Base-by-base conservation (phyloP, 2,113 vertebrate genomes). In the Pollimyrus isidori region DNA sequence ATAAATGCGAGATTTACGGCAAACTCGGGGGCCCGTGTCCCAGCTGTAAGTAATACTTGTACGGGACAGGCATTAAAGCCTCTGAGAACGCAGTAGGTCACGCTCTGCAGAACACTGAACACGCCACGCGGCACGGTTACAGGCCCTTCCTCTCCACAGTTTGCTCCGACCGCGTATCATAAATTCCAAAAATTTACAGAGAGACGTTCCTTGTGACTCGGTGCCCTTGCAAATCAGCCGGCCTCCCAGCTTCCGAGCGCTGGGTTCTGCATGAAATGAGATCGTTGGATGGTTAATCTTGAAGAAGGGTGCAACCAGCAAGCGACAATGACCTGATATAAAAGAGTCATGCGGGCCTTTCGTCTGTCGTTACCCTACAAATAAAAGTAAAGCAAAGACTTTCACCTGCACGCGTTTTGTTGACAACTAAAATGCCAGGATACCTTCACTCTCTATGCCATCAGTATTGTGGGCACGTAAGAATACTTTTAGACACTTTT, bases 1-100 rank as follows among this genome's bases (percentile, higher is more conserved):
- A 94, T 93, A 93, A 95, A 95, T 93, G 89, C 88, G 52, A 90
- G 69, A 88, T 94, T 95, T 94, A 94, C 92, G 92, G 52, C 80
- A 49, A 30, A 46, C 49, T 26, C 56, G 15, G 88, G 48, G 89
- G 92, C 93, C 90, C 91, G 91, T 89, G 88, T 90, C 83, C 45
- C 88, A 92, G 93, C 93, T 90, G 92, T 94, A 93, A 94, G 93
- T 93, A 94, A 94, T 91, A 89, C 92, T 93, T 92, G 86, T 45
- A 50, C 26, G 23, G 84, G 88, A 90, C 92, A 1, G 87, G 92
- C 91, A 91, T 85, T 93, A 93, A 94, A 93, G 93, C 87, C 86
- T 76, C 89, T 56, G 88, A 91, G 89, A 93, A 86, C 83, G 89
- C 84, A 88, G 90, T 89, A 90, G 91, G 91, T 90, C 88, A 90